phyloP scores from a whole-genome alignment of 2,888 invertebrate genomes.

The Thymelicus sylvestris region DNA sequence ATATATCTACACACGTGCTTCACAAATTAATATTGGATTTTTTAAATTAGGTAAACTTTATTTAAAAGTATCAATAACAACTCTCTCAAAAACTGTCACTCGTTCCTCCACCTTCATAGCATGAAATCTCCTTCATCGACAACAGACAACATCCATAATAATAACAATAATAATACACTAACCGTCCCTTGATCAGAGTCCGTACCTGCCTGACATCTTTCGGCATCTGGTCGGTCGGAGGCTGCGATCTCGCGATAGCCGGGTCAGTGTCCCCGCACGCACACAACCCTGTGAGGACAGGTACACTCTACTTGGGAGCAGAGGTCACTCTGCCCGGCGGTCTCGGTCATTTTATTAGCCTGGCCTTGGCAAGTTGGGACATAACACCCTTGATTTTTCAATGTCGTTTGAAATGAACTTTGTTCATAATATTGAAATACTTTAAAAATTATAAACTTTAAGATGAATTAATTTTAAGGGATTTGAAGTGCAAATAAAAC shows the following conservation, averaged over 20 bases:
- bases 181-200: constrained; percentile 45
- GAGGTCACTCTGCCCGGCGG: constrained; percentile 16
- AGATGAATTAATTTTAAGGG: no score
- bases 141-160: no score
- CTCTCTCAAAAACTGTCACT: no score
- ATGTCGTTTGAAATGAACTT: background rate
- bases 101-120: no score
- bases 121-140: no score
- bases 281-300: constrained; percentile 45
- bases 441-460: no score
- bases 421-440: no score
- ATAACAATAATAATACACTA: constrained; percentile 14
- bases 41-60: no score
- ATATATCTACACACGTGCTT: no score
- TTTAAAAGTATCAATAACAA: no score
- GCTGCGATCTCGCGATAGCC: constrained; percentile 80
- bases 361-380: background rate
- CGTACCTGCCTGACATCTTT: constrained; percentile 77
- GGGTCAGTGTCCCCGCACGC: constrained; percentile 78
- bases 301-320: constrained; percentile 30
- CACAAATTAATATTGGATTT: no score
- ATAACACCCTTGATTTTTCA: background rate
- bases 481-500: no score
- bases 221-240: constrained; percentile 83
- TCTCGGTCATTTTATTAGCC: background rate